Conservation (phyloP, 1,140 invertebrate species). For the Zophobas morio region DNA sequence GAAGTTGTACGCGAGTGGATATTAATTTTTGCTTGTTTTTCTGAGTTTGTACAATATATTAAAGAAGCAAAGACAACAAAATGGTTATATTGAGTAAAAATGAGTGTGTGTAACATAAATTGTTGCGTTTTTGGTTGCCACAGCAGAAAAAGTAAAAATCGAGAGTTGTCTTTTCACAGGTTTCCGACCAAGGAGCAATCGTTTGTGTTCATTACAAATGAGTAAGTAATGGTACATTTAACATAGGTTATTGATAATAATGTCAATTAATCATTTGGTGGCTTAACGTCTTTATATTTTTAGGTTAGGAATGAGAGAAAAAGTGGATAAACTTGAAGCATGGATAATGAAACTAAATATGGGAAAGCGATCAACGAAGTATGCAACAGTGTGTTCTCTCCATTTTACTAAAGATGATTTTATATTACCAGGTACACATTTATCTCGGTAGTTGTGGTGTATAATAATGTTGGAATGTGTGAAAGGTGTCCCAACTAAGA, state of each 20-base stretch:
- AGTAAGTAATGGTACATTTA: neutral
- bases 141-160: constrained; percentile 6
- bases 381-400: constrained; percentile 1
- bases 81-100: neutral
- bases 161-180: neutral
- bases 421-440: neutral
- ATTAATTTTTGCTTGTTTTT: no score
- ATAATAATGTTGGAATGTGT: no score
- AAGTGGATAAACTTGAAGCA: constrained; percentile 6
- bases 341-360: constrained; percentile 11
- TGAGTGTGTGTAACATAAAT: neutral
- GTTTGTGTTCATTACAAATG: neutral
- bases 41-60: no score
- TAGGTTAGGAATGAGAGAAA: neutral
- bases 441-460: no score
- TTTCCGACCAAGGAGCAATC: constrained; percentile 1
- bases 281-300: no score
- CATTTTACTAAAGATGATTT: constrained; percentile 13
- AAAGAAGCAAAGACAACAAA: no score
- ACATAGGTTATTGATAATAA: neutral
- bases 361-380: constrained; percentile 1
- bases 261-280: no score
- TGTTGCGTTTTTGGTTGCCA: constrained; percentile 9
- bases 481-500: neutral
- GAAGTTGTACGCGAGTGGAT: no score